These are phyloP conservation scores for Sussaba pulchella DNA, from an alignment of 2,888 invertebrate species.

Conservation along the genomic window DNA sequence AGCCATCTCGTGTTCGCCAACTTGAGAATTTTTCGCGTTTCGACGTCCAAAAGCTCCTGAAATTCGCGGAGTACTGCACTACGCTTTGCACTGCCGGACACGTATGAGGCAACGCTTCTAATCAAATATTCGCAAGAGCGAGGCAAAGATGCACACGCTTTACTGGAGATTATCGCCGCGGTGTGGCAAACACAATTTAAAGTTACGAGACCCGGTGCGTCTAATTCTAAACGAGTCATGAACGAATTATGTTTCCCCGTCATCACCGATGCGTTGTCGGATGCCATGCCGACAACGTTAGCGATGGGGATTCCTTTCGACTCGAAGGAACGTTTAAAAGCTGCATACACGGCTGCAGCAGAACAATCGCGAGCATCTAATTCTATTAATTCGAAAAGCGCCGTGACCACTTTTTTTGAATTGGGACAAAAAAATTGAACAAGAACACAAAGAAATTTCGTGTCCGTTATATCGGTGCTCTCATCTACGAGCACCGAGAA, in stretches of 20 bases:
- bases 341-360: conserved; percentile 14
- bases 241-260: conserved; percentile 65
- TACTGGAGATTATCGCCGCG: conserved; percentile 63
- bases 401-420: too few species aligned
- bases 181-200: conserved; percentile 68
- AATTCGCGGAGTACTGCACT: conserved; percentile 57
- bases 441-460: too few species aligned
- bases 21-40: conserved; percentile 24
- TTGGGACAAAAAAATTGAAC: too few species aligned
- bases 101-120: conserved; percentile 50
- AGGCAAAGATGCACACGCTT: conserved; percentile 65
- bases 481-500: too few species aligned
- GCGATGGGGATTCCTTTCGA: conserved; percentile 13
- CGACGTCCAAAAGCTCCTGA: conserved; percentile 55
- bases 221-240: conserved; percentile 54
- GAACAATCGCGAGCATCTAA: too few species aligned
- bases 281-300: conserved; percentile 50
- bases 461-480: too few species aligned
- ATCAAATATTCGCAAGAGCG: conserved; percentile 59
- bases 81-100: conserved; percentile 65
- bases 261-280: conserved; percentile 69
- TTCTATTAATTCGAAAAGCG: too few species aligned
- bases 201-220: conserved; percentile 53
- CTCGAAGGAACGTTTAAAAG: conserved; percentile 19
- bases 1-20: conserved; percentile 47